Evolutionary conservation across 2,888 invertebrate genomes (phyloP), one percentile per base, ranked within the genome.

Genomic region (Schizotus pectinicornis): DNA sequence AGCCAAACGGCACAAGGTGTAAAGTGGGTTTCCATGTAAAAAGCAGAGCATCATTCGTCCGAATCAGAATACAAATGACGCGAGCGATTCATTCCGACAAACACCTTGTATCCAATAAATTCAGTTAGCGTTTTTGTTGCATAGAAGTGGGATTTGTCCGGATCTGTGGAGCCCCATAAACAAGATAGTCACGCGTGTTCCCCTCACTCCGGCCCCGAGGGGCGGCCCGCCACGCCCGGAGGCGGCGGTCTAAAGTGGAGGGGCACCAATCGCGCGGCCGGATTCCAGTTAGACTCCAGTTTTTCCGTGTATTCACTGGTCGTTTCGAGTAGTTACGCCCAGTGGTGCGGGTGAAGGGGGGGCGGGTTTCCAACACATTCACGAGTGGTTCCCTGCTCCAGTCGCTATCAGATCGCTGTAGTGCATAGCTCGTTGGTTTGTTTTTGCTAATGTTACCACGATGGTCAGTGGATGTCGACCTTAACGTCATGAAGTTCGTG

Each of bases 31-130:
- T 80, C 73, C 80, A 75, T 80, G 80, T 80, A 79, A 79, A 80
- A 80, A 80, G 71, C 76, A 74, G 70, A 75, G 77, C 78, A 79
- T 77, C 78, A 77, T 77, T 77, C 78, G 78, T 78, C 77, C 78
- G 77, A 79, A 77, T 78, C 78, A 72, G 79, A 79, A 79, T 79
- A 80, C 79, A 80, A 80, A 80, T 77, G 79, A 80, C 75, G 76
- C 76, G 71, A 78, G 75, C 79, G 77, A 80, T 79, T 79, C 79
- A 80, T 80, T 80, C 78, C 77, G 76, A 77, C 79, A 77, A 80
- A 80, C 80, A 80, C 79, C 79, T 79, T 80, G 80, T 80, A 79
- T 78, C 79, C 79, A 79, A 80, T 80, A 80, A 80, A 80, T 80
- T 80, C 80, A 76, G 79, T 79, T 79, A 79, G 74, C 74, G 78